phyloP scores from a whole-genome alignment of 2,113 vertebrate species.

The Sialia sialis region DNA sequence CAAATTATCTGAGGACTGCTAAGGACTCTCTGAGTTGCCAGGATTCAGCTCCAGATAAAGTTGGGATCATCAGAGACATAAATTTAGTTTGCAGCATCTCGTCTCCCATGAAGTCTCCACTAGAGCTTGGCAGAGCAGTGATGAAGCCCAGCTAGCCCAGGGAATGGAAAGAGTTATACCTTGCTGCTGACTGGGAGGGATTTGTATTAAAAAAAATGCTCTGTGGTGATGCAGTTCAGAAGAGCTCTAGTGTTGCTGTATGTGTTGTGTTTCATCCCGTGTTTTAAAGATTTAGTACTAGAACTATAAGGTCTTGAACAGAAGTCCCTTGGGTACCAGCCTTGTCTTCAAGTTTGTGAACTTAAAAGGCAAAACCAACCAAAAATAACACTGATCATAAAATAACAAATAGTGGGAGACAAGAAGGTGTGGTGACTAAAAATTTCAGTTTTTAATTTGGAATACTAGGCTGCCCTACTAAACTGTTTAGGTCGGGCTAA shows the following conservation, averaged over 20 bases:
- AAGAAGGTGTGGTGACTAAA: background rate
- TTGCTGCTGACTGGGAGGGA: background rate
- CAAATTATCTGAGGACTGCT: background rate
- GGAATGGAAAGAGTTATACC: background rate
- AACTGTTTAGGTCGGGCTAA: background rate
- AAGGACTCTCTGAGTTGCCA: background rate
- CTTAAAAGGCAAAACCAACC: background rate
- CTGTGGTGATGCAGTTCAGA: background rate
- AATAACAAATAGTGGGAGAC: background rate
- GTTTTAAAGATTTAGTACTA: background rate
- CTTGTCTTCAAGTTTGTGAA: background rate
- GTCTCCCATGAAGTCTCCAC: background rate
- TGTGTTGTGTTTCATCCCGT: background rate
- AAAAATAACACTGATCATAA: background rate
- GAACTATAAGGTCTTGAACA: background rate
- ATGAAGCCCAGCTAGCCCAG: background rate
- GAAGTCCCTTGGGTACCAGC: background rate
- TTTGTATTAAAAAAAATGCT: background rate
- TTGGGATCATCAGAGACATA: background rate
- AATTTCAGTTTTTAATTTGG: background rate
- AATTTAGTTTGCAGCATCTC: background rate
- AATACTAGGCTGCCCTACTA: background rate
- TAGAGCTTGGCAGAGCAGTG: background rate
- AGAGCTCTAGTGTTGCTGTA: background rate
- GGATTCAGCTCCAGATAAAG: background rate